These are phyloP conservation scores for Phainopepla nitens DNA, from an alignment of 2,113 vertebrate genomes.

Conservation along the genomic window DNA sequence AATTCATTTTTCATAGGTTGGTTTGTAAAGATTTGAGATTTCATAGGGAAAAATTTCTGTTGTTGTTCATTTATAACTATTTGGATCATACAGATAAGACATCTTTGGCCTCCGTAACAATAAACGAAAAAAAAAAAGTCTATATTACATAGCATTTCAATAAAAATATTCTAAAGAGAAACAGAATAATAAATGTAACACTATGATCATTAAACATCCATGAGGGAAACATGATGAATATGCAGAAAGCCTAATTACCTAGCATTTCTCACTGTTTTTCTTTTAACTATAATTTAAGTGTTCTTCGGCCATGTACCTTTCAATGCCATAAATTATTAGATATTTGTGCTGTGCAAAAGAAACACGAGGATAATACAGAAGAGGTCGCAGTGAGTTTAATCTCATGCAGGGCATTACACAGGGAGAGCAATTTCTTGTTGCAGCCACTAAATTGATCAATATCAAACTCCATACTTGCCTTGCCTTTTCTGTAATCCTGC, in stretches of 20 bases:
- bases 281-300: background rate
- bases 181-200: background rate
- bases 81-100: background rate
- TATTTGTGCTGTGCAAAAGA: background rate
- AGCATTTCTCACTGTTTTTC: background rate
- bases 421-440: background rate
- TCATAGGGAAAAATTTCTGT: background rate
- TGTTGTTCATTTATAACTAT: background rate
- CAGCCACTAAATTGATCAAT: background rate
- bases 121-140: background rate
- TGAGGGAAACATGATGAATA: background rate
- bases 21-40: background rate
- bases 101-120: background rate
- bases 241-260: background rate
- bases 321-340: background rate
- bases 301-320: background rate
- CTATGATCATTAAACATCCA: background rate
- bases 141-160: background rate
- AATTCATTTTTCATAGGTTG: background rate
- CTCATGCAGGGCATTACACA: background rate
- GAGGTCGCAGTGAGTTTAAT: background rate
- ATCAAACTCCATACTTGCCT: background rate
- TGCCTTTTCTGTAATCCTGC: background rate
- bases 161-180: background rate
- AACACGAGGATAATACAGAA: background rate